Evolutionary conservation across 1,140 invertebrate species (phyloP), one percentile per base, ranked within the genome.

Genomic region (Drosophila mauritiana): DNA sequence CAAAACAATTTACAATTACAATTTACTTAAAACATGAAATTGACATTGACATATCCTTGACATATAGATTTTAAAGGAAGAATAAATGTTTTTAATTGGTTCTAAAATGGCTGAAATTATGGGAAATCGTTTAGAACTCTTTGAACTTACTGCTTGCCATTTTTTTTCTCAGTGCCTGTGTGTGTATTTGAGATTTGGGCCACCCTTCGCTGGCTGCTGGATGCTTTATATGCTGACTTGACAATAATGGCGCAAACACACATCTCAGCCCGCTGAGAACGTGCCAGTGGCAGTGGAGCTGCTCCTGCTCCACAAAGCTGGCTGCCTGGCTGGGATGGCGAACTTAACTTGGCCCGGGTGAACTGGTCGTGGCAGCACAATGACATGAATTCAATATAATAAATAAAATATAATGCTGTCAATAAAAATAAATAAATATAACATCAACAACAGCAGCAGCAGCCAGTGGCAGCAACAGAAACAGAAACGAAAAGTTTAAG

Each of bases 321-420:
- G 54, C 6, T 52, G 40, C n/a, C 54, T 31, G 27, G 0, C 27
- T 10, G 31, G 7, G 7, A 31, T 31, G 31, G 31, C 54, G 31
- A 51, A 51, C 48, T 34, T 49, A 31, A 31, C 25, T 51, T 51
- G 48, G 48, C 48, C 48, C n/a, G 20, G 7, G 13, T 36, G 61
- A 64, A 52, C 64, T 89, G 84, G 55, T 61, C 80, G 73, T 84
- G 84, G 84, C 84, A 88, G 84, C 80, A 88, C 79, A 88, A 83
- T 89, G 84, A 89, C 84, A 84, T 89, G 77, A 80, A 89, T 89
- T 89, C 84, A 89, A 89, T 89, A 88, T 88, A 89, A 89, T 89
- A 89, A 89, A 89, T 89, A 89, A 89, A 89, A 89, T 89, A 89
- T 90, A 89, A 89, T 89, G 84, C 85, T 89, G 84, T 89, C 84